These are phyloP conservation scores for Halesus radiatus DNA, from an alignment of 1,140 invertebrate genomes.

Conservation along the genomic window DNA sequence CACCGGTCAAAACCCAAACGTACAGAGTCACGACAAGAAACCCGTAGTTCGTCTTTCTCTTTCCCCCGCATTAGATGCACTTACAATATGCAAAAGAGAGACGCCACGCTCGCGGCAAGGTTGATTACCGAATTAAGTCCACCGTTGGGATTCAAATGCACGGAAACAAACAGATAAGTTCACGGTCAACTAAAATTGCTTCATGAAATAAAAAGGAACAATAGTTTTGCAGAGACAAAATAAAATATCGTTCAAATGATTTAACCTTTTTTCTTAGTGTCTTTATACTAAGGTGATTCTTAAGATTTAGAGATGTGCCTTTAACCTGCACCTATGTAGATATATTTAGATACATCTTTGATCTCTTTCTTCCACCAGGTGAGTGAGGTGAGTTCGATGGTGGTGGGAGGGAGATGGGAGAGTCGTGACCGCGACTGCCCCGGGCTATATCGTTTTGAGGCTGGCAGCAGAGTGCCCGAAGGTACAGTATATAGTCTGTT, in stretches of 20 bases:
- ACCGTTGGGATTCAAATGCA: constrained; percentile 25
- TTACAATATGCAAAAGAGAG: constrained; percentile 40
- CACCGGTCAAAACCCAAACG: constrained; percentile 47
- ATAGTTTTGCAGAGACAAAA: too few species aligned
- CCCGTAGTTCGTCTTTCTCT: constrained; percentile 26
- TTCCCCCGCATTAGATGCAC: constrained; percentile 16
- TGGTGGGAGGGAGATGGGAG: constrained; percentile 5
- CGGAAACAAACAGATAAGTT: neutral
- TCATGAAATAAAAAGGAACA: neutral
- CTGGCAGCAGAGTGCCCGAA: constrained; percentile 36
- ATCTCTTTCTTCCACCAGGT: constrained; percentile 32
- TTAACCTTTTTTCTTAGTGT: constrained; percentile 5
- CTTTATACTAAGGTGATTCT: neutral
- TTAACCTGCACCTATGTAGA: constrained; percentile 37
- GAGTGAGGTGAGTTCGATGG: neutral
- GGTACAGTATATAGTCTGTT: constrained; percentile 11
- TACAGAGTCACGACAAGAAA: constrained; percentile 48
- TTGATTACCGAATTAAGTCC: constrained; percentile 52
- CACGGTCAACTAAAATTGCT: neutral
- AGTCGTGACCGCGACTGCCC: constrained; percentile 42
- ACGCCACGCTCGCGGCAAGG: constrained; percentile 51
- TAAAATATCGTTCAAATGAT: neutral
- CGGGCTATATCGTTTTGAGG: constrained; percentile 36
- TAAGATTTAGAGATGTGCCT: neutral
- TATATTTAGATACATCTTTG: constrained; percentile 7